These are phyloP conservation scores for Pampus argenteus DNA, from an alignment of 2,797 vertebrate genomes.

Conservation along the genomic window DNA sequence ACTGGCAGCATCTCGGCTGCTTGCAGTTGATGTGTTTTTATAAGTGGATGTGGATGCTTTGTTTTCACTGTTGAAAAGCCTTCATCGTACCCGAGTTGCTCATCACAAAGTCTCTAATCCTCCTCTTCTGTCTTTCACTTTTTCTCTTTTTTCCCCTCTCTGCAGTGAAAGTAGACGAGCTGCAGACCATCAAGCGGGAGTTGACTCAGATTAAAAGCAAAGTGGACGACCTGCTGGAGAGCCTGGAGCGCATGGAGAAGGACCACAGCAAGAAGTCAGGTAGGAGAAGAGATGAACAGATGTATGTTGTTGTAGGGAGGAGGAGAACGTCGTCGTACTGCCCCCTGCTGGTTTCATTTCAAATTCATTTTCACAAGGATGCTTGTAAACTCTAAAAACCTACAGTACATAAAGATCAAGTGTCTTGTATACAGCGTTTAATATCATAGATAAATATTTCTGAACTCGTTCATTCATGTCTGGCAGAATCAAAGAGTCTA, in stretches of 20 bases:
- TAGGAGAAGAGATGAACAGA: slow-evolving; percentile 40
- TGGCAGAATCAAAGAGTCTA: slow-evolving; percentile 82
- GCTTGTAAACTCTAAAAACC: neutral
- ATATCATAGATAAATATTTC: neutral
- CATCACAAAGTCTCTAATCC: neutral
- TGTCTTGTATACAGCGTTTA: neutral
- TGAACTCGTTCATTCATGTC: neutral
- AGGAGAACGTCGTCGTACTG: neutral
- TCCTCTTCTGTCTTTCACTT: rapidly evolving
- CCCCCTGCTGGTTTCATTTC: neutral
- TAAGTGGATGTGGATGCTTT: neutral
- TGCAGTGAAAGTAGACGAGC: slow-evolving; percentile 90
- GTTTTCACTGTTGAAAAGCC: neutral
- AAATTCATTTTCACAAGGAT: no score
- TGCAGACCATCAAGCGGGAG: slow-evolving; percentile 92
- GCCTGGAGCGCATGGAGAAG: slow-evolving; percentile 92
- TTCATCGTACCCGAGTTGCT: neutral
- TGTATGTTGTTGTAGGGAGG: neutral
- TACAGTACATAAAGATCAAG: neutral
- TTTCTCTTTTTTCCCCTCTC: neutral
- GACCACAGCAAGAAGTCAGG: slow-evolving; percentile 91
- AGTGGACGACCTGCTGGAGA: slow-evolving; percentile 92
- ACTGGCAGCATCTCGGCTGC: no score
- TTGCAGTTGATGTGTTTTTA: neutral
- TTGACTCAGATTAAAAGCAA: slow-evolving; percentile 93